These are phyloP conservation scores for Silurus asotus DNA, from an alignment of 2,113 vertebrate genomes.

Conservation along the genomic window DNA sequence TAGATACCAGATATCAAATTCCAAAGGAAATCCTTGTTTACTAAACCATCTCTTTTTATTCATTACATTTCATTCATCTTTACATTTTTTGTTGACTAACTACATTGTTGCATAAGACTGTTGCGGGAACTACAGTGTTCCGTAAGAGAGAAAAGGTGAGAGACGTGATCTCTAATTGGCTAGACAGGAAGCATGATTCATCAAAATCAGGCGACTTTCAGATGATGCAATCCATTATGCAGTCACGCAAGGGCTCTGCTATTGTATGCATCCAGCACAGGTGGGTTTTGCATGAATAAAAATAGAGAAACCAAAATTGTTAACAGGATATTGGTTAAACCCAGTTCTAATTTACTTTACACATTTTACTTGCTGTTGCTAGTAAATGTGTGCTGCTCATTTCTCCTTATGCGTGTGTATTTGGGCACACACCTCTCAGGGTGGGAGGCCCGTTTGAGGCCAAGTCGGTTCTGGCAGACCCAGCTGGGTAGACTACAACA, in stretches of 20 bases:
- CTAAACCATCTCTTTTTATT: not conserved
- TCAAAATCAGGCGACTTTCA: conserved; percentile 16
- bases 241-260: conserved; percentile 15
- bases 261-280: not conserved
- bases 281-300: not conserved
- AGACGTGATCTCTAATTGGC: conserved; percentile 21
- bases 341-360: not conserved
- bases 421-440: conserved; percentile 49
- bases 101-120: not conserved
- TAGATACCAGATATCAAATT: not conserved
- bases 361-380: too few relatives aligned
- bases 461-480: conserved; percentile 65
- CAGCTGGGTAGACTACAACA: conserved; percentile 71
- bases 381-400: conserved; percentile 18
- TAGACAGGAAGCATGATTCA: conserved; percentile 19
- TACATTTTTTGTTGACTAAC: not conserved
- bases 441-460: conserved; percentile 48
- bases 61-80: not conserved
- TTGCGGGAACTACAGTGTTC: not conserved
- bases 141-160: conserved; percentile 2
- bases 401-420: conserved; percentile 46
- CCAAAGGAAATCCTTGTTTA: not conserved
- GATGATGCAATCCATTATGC: conserved; percentile 30
- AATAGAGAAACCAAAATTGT: not conserved
- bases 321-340: not conserved